Percentiles rank a stretch among this genome's conserved stretches.
phyloP scores from a whole-genome alignment of 2,888 invertebrate species.

The Cosmorhoe ocellata region DNA sequence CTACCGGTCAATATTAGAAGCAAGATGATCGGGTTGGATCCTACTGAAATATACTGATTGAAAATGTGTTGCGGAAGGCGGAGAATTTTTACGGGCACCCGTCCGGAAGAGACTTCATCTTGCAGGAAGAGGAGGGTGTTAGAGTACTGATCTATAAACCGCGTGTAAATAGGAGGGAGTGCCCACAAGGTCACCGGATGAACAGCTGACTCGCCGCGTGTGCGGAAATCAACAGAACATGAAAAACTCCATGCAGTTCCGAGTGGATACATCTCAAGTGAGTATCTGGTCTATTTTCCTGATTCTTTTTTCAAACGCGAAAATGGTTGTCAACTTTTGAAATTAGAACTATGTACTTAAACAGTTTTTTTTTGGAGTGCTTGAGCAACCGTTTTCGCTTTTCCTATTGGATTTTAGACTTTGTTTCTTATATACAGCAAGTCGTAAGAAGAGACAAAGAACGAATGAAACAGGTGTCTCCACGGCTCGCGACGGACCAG shows the following conservation, averaged over 20 bases:
- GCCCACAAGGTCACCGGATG: constrained; percentile 67
- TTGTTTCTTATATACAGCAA: constrained; percentile 23
- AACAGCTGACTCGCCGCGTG: constrained; percentile 74
- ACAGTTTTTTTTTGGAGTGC: background rate
- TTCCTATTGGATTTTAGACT: constrained; percentile 14
- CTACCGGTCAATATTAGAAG: constrained; percentile 68
- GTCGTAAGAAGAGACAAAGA: constrained; percentile 43
- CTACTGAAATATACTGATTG: constrained; percentile 74
- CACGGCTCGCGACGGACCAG: constrained; percentile 43
- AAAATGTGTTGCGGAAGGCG: constrained; percentile 78
- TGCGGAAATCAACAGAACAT: constrained; percentile 58
- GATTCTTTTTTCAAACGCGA: constrained; percentile 13
- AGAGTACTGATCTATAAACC: constrained; percentile 40
- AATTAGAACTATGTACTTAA: constrained; percentile 23
- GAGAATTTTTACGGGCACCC: constrained; percentile 68
- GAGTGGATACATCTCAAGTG: constrained; percentile 45
- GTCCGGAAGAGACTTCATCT: constrained; percentile 74
- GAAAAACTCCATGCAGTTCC: constrained; percentile 41
- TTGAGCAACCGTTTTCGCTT: constrained; percentile 10
- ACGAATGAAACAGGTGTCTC: constrained; percentile 52
- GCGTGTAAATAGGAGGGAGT: constrained; percentile 71
- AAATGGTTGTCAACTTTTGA: constrained; percentile 14
- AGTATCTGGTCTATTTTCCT: constrained; percentile 53
- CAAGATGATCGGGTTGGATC: constrained; percentile 71
- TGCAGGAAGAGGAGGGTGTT: constrained; percentile 73